Conservation (phyloP, 2,797 vertebrate genomes). For the Molossus alvarezi region DNA sequence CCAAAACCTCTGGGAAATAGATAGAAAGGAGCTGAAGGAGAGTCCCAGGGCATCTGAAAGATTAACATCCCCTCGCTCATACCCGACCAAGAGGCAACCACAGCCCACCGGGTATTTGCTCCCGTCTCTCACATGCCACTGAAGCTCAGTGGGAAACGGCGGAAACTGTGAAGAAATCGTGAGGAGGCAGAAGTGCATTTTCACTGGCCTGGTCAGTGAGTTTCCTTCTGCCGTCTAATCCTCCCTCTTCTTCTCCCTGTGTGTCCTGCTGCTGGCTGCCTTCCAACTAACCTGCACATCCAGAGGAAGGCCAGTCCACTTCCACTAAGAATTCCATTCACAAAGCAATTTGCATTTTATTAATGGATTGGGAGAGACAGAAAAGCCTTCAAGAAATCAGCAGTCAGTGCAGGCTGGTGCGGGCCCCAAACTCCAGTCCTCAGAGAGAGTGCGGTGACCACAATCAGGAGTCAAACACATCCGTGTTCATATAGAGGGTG, state of each 20-base stretch:
- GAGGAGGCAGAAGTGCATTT: not conserved
- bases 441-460: not conserved
- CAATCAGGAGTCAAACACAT: not conserved
- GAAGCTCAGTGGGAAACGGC: not conserved
- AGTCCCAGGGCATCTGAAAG: not conserved
- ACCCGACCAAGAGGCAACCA: rapidly evolving
- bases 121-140: not conserved
- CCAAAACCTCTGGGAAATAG: not conserved
- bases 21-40: not conserved
- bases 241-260: not conserved
- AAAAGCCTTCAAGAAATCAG: slow-evolving; percentile 53
- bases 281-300: not conserved
- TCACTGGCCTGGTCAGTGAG: not conserved
- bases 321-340: slow-evolving; percentile 60
- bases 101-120: not conserved
- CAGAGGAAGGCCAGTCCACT: not conserved
- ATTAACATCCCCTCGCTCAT: not conserved
- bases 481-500: rapidly evolving
- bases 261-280: not conserved
- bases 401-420: not conserved
- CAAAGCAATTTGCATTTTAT: slow-evolving; percentile 75
- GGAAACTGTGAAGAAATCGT: not conserved
- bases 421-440: not conserved
- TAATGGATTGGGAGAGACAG: slow-evolving; percentile 68
- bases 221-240: not conserved